Evolutionary conservation across 2,113 vertebrate species (phyloP).

Genomic region (Oreamnos americanus): DNA sequence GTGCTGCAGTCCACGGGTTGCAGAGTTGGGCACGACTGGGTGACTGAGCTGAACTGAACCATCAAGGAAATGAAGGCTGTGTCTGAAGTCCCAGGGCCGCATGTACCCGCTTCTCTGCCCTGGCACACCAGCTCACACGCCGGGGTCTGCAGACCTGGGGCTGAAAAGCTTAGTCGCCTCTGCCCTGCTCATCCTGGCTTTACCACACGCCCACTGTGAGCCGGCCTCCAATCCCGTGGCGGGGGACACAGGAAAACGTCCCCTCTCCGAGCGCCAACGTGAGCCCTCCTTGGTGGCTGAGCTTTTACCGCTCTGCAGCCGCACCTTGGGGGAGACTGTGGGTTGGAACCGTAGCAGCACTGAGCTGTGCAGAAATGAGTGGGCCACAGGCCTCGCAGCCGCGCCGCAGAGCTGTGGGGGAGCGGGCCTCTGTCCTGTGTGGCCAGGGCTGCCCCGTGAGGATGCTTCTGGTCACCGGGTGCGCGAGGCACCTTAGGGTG

Average conservation of each 20-base stretch:
- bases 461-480: background rate
- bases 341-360: background rate
- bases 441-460: background rate
- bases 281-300: background rate
- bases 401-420: background rate
- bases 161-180: background rate
- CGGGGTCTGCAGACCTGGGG: background rate
- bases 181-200: background rate
- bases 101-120: background rate
- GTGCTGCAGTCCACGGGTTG: background rate
- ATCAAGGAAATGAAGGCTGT: background rate
- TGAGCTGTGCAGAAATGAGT: background rate
- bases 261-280: background rate
- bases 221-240: background rate
- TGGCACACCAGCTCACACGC: background rate
- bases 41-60: background rate
- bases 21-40: rapidly evolving
- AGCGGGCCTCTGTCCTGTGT: background rate
- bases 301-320: background rate
- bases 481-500: background rate
- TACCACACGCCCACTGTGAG: background rate
- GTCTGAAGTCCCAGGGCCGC: background rate
- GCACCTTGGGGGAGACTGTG: background rate
- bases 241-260: background rate
- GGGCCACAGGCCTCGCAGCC: background rate